Conservation (phyloP, 1,140 invertebrate species). For the Zaprionus vittiger region DNA sequence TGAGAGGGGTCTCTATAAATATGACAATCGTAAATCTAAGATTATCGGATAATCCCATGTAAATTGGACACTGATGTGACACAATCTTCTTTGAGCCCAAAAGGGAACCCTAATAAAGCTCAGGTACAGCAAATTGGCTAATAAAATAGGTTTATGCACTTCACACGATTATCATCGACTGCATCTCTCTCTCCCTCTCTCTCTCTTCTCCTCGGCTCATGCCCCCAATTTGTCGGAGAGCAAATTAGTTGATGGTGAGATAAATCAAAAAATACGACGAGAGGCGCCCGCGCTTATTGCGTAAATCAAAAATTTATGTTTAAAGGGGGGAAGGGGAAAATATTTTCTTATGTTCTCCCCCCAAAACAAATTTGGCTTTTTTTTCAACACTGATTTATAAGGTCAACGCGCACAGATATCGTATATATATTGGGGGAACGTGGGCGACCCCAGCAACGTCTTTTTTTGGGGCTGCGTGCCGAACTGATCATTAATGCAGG, state of each 20-base stretch:
- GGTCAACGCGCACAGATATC: slow-evolving; percentile 57
- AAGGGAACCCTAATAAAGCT: background rate
- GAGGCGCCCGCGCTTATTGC: slow-evolving; percentile 47
- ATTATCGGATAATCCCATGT: slow-evolving; percentile 34
- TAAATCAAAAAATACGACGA: slow-evolving; percentile 61
- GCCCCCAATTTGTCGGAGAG: slow-evolving; percentile 61
- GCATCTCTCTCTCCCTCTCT: background rate
- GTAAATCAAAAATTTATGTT: slow-evolving; percentile 76
- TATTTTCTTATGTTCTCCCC: background rate
- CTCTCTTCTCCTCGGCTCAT: background rate
- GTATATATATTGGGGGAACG: slow-evolving; percentile 20
- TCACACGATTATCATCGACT: slow-evolving; percentile 43
- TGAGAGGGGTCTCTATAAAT: slow-evolving; percentile 5
- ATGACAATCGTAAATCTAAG: slow-evolving; percentile 30
- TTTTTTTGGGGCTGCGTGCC: slow-evolving; percentile 7
- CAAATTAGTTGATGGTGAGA: slow-evolving; percentile 68
- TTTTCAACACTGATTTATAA: slow-evolving; percentile 66
- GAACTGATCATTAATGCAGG: slow-evolving; percentile 63
- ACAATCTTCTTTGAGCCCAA: background rate
- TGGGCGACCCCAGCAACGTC: slow-evolving; percentile 60
- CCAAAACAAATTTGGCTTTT: slow-evolving; percentile 47
- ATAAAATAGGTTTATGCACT: slow-evolving; percentile 55
- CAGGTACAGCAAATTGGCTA: slow-evolving; percentile 35
- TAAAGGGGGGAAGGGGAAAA: background rate
- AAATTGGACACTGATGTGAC: slow-evolving; percentile 20